These are phyloP conservation scores for Tenodera sinensis DNA, from an alignment of 2,888 invertebrate species.

Conservation along the genomic window DNA sequence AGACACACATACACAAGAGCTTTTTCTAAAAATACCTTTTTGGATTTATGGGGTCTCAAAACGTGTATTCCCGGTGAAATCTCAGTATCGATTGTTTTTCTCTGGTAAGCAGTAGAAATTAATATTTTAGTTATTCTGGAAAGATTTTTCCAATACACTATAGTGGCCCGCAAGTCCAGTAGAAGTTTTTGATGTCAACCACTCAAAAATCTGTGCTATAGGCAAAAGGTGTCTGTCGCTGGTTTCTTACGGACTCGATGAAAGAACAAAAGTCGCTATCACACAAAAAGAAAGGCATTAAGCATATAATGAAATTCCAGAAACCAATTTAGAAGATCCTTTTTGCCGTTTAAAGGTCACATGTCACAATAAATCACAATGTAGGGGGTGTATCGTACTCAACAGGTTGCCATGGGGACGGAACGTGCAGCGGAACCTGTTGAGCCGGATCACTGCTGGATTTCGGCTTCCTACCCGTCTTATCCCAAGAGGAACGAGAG, in stretches of 20 bases:
- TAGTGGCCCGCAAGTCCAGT: too few species aligned
- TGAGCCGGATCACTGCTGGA: background rate
- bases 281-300: background rate
- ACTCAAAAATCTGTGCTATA: too few species aligned
- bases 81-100: too few species aligned
- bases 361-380: background rate
- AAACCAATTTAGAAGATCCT: background rate
- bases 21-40: too few species aligned
- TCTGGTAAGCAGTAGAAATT: too few species aligned
- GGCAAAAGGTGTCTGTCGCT: background rate
- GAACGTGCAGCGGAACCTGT: background rate
- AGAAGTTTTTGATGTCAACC: too few species aligned
- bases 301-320: background rate
- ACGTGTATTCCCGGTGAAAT: too few species aligned
- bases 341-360: background rate
- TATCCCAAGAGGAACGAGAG: background rate
- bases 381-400: background rate
- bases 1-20: too few species aligned
- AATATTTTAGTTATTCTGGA: too few species aligned
- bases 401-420: constrained; percentile 20
- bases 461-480: background rate
- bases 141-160: too few species aligned
- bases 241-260: background rate
- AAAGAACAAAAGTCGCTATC: background rate
- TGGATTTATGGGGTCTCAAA: too few species aligned